phyloP scores from a whole-genome alignment of 2,797 vertebrate species.

The Synanceia verrucosa region DNA sequence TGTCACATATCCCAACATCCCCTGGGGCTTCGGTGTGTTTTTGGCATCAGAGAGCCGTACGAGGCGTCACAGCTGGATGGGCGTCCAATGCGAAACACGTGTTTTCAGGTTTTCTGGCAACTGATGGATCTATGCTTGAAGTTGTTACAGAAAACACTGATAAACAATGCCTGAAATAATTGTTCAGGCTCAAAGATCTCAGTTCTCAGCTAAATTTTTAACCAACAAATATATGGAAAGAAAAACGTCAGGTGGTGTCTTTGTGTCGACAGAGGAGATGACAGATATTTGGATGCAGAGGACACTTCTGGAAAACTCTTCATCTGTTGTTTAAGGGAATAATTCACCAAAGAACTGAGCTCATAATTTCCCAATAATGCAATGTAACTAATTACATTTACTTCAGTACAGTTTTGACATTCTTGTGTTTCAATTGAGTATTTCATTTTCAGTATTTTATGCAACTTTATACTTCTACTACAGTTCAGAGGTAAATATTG shows the following conservation, averaged over 20 bases:
- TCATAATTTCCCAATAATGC: no score
- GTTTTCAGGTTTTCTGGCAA: slow-evolving; percentile 33
- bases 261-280: neutral
- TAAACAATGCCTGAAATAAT: neutral
- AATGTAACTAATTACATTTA: no score
- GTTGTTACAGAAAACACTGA: slow-evolving; percentile 17
- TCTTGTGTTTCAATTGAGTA: no score
- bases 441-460: no score
- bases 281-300: neutral
- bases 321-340: neutral
- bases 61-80: slow-evolving; percentile 43
- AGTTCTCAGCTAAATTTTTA: no score
- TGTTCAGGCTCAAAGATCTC: neutral
- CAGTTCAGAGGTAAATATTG: no score
- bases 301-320: neutral
- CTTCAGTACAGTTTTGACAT: no score
- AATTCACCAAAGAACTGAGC: neutral
- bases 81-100: slow-evolving; percentile 54
- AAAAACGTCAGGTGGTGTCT: neutral
- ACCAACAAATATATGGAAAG: no score
- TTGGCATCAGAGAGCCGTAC: slow-evolving; percentile 46
- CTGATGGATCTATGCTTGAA: slow-evolving; percentile 3
- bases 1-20: slow-evolving; percentile 43
- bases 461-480: no score
- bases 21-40: slow-evolving; percentile 45